A percentile compares a stretch with the other conserved stretches of the same genome.
These are phyloP conservation scores for Slavum lentiscoides DNA, from an alignment of 2,888 invertebrate genomes.

Conservation along the genomic window DNA sequence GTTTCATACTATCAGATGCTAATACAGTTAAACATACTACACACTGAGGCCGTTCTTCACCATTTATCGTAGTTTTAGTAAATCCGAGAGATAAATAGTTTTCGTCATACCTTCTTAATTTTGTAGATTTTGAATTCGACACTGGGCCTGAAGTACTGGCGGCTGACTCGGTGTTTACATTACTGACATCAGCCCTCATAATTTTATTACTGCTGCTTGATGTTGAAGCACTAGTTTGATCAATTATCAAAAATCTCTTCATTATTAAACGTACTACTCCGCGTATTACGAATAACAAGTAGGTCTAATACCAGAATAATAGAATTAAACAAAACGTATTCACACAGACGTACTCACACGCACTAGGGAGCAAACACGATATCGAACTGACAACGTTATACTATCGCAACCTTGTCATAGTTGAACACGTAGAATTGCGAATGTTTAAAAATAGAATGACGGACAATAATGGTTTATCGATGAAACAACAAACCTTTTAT, in stretches of 20 bases:
- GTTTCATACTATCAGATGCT: conserved; percentile 54
- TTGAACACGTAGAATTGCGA: too few species aligned
- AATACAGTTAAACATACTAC: conserved; percentile 50
- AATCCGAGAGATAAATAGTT: conserved; percentile 34
- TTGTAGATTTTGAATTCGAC: conserved; percentile 33
- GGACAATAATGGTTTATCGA: too few species aligned
- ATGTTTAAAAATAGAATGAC: too few species aligned
- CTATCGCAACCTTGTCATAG: too few species aligned
- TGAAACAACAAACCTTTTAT: too few species aligned
- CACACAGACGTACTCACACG: too few species aligned
- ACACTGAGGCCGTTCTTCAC: conserved; percentile 50
- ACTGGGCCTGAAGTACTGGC: conserved; percentile 2
- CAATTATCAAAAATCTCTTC: conserved; percentile 27
- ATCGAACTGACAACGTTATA: too few species aligned
- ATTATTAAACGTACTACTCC: conserved; percentile 26
- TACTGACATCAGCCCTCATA: conserved; percentile 1
- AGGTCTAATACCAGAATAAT: too few species aligned
- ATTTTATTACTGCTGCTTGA: conserved; percentile 25
- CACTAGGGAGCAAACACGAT: too few species aligned
- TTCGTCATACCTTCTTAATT: conserved; percentile 42
- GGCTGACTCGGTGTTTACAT: conserved; percentile 13
- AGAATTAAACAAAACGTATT: too few species aligned
- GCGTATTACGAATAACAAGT: too few species aligned
- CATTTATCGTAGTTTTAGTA: conserved; percentile 6
- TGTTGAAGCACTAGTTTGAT: conserved; percentile 23